Base-by-base conservation (phyloP, 2,888 invertebrate genomes). In the Chrysodeixis includens region DNA sequence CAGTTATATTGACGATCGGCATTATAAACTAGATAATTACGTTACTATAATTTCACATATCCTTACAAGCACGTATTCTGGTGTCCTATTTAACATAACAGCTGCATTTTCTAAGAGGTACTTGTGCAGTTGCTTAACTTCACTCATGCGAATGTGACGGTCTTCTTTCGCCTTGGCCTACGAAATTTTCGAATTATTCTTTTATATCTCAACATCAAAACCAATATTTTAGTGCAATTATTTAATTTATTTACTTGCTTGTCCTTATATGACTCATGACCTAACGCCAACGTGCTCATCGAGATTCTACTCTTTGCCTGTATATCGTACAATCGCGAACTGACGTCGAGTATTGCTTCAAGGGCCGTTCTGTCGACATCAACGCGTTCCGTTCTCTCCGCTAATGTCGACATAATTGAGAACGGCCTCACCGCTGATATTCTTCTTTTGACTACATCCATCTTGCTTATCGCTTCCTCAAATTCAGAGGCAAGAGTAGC, bases 71-170 rank as follows among this genome's bases (percentile, higher is more conserved):
- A 97, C 93, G 74, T 95, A 95, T 30, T 95, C 95, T 12, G 91
- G 75, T n/a, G 95, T 89, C 62, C 94, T 90, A 79, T 95, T 93
- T 69, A 96, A 88, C 76, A 96, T 93, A 30, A 95, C 90, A 9
- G 97, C 96, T 32, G 96, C 96, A 85, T 96, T 95, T 79, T 97
- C 97, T 69, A 98, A 89, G 0, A 98, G 90, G 87, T 96, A 97
- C 70, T 96, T 95, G 84, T 97, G 97, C 71, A 92, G 92, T 30
- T 90, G 89, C 84, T 91, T 93, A 71, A 95, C 68, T 53, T 59
- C 92, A 85, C 84, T 95, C 83, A 86, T 92, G 90, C 84, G 96
- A 79, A 79, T 90, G 83, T 75, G 92, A 61, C 97, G 95, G 44
- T 92, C 91, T 82, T 97, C 97, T 89, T 96, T 97, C 57, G 96